Percentiles rank a stretch among this genome's conserved stretches.
These are phyloP conservation scores for Athetis lepigone DNA, from an alignment of 2,888 invertebrate species.

Conservation along the genomic window DNA sequence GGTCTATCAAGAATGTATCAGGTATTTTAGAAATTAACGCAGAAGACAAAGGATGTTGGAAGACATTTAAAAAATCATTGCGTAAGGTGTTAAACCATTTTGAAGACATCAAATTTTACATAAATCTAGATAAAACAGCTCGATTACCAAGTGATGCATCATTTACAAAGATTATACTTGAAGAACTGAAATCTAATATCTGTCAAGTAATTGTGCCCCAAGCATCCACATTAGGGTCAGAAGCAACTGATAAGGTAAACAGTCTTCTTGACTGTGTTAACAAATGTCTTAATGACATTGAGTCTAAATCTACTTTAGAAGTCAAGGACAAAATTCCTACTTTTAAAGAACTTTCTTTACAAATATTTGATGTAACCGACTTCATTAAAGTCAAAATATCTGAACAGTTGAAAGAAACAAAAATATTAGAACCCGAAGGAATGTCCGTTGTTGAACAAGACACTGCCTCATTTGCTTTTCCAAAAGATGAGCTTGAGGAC, in stretches of 20 bases:
- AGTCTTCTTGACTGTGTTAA: slow-evolving; percentile 66
- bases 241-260: slow-evolving; percentile 56
- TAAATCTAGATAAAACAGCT: slow-evolving; percentile 87
- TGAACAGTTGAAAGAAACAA: slow-evolving; percentile 14
- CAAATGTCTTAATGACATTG: slow-evolving; percentile 67
- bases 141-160: slow-evolving; percentile 83
- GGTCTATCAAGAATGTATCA: slow-evolving; percentile 77
- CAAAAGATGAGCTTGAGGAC: neutral
- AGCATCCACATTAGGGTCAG: slow-evolving; percentile 56
- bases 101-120: slow-evolving; percentile 87
- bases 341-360: slow-evolving; percentile 75
- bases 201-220: slow-evolving; percentile 65
- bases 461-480: neutral
- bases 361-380: slow-evolving; percentile 66
- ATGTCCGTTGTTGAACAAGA: neutral
- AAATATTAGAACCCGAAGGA: neutral
- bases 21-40: slow-evolving; percentile 62
- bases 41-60: slow-evolving; percentile 68
- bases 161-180: slow-evolving; percentile 83
- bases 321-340: slow-evolving; percentile 86
- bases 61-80: slow-evolving; percentile 76
- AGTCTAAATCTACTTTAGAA: slow-evolving; percentile 75
- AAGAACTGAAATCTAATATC: slow-evolving; percentile 75
- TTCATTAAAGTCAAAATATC: slow-evolving; percentile 55
- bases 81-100: slow-evolving; percentile 84